Conservation (phyloP, 1,140 invertebrate species). For the Antheraea pernyi region DNA sequence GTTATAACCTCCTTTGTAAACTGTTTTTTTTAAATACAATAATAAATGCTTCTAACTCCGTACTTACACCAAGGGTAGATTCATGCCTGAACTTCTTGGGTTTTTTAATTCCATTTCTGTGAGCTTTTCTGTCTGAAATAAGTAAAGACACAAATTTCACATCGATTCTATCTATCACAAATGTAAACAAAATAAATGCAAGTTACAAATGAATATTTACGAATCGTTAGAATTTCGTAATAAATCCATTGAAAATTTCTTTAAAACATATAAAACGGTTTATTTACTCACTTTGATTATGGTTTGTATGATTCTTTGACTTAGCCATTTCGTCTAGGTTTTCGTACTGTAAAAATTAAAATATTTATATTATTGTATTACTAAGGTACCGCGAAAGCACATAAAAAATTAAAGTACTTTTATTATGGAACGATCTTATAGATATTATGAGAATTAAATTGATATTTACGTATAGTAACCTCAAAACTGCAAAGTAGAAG, state of each 20-base stretch:
- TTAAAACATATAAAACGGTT: neutral
- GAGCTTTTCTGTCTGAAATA: slow-evolving; percentile 93
- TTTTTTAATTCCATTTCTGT: slow-evolving; percentile 97
- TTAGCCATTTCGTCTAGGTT: slow-evolving; percentile 89
- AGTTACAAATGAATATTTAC: neutral
- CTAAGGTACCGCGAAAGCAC: neutral
- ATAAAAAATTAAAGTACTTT: neutral
- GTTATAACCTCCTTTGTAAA: too few species aligned
- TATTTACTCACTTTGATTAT: slow-evolving; percentile 95
- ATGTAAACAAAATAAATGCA: slow-evolving; percentile 6
- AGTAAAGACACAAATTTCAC: slow-evolving; percentile 1
- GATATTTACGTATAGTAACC: slow-evolving; percentile 36
- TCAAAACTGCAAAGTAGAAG: slow-evolving; percentile 31
- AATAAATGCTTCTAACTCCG: neutral
- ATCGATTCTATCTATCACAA: neutral
- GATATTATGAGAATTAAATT: slow-evolving; percentile 39
- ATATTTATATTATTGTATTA: neutral
- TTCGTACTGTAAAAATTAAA: slow-evolving; percentile 50
- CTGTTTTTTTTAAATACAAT: too few species aligned
- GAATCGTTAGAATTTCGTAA: neutral
- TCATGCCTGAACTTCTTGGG: slow-evolving; percentile 92
- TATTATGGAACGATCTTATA: slow-evolving; percentile 31
- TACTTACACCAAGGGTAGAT: slow-evolving; percentile 89
- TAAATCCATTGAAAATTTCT: neutral
- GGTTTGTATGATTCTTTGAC: slow-evolving; percentile 99